Evolutionary conservation across 2,113 vertebrate genomes (phyloP).

Genomic region (Perca schrenkii): DNA sequence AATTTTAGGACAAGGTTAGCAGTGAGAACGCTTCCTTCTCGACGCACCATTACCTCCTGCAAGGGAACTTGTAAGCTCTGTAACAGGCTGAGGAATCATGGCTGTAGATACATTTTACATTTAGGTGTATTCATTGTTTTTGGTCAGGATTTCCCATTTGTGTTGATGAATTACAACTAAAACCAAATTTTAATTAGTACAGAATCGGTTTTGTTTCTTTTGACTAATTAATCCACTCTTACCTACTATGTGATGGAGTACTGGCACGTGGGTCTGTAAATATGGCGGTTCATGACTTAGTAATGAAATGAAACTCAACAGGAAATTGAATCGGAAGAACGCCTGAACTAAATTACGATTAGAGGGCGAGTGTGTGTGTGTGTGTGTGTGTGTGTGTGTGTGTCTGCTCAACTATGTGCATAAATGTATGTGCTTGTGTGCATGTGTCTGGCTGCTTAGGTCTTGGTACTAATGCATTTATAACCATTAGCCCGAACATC

Average conservation of each 20-base stretch:
- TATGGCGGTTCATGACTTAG: slow-evolving; percentile 71
- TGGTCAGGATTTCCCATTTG: neutral
- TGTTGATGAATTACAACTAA: slow-evolving; percentile 35
- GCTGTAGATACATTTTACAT: slow-evolving; percentile 8
- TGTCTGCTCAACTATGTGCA: neutral
- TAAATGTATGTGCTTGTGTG: neutral
- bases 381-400: neutral
- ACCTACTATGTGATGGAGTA: slow-evolving; percentile 6
- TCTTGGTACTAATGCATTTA: slow-evolving; percentile 76
- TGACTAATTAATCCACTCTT: slow-evolving; percentile 17
- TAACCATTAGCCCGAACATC: slow-evolving; percentile 72
- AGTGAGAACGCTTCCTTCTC: neutral
- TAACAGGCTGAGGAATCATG: neutral
- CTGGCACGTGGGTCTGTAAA: slow-evolving; percentile 56
- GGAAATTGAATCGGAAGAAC: slow-evolving; percentile 73
- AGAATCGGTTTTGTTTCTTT: slow-evolving; percentile 6
- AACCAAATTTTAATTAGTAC: slow-evolving; percentile 33
- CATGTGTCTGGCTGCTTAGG: slow-evolving; percentile 65
- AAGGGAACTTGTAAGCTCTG: neutral
- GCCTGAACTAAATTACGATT: slow-evolving; percentile 47
- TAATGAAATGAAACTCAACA: slow-evolving; percentile 71
- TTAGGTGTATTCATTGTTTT: slow-evolving; percentile 3
- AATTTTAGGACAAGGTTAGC: neutral
- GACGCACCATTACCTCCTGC: neutral
- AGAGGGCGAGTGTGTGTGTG: slow-evolving; percentile 10